Conservation (phyloP, 2,797 vertebrate species). For the Octomys mimax region DNA sequence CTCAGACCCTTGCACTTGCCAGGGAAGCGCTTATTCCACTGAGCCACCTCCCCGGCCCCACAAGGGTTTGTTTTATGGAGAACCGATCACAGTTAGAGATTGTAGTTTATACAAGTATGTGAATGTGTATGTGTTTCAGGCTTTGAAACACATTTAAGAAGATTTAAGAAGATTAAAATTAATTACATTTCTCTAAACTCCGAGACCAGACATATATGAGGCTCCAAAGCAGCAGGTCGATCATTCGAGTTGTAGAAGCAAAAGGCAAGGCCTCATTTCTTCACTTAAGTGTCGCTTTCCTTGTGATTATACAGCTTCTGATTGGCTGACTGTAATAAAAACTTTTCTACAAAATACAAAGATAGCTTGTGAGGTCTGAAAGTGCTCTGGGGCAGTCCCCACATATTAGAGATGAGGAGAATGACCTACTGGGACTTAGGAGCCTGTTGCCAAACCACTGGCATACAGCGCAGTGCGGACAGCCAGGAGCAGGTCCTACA, state of each 20-base stretch:
- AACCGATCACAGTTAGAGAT: slow-evolving; percentile 64
- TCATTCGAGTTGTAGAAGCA: background rate
- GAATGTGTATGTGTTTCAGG: background rate
- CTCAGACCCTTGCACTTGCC: no score
- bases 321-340: background rate
- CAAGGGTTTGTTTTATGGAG: slow-evolving; percentile 70
- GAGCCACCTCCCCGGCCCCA: no score
- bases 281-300: background rate
- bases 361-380: background rate
- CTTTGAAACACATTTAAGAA: slow-evolving; percentile 77
- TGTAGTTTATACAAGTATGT: background rate
- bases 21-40: no score
- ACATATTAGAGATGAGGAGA: background rate
- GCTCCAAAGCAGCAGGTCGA: background rate
- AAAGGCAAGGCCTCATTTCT: background rate
- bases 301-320: background rate
- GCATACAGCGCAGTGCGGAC: fast-evolving
- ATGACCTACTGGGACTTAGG: background rate
- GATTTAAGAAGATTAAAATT: slow-evolving; percentile 46
- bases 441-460: background rate
- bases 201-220: background rate
- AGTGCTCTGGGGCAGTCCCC: background rate
- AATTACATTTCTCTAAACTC: slow-evolving; percentile 60
- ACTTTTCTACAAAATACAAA: slow-evolving; percentile 12
- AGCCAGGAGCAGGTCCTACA: background rate